Evolutionary conservation across 2,797 vertebrate genomes (phyloP), one percentile per base, ranked within the genome.

Genomic region (Passerculus sandwichensis): DNA sequence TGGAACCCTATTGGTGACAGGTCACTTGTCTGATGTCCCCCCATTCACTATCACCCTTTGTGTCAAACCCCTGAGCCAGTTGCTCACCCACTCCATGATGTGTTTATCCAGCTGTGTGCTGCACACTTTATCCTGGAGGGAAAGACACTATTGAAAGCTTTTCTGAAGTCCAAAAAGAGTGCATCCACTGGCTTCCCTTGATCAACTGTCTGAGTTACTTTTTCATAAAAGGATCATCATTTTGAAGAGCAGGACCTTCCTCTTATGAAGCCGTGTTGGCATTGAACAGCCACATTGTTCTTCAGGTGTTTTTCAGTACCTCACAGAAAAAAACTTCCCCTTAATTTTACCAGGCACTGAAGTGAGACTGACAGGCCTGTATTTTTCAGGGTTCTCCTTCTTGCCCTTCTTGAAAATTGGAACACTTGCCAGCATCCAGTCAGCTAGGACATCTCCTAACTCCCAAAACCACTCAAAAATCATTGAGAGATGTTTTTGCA

Each of bases 61-160:
- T 57, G 40, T 19, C 40, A 5, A 11, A 29, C 4, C 30, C 6
- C 2, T 22, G 5, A 79, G 23, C 34, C 29, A 22, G 23, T 3
- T 57, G 18, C 34, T 67, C 42, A n/a, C 29, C 18, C 29, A 40
- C 4, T 4, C 22, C 29, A 17, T 22, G 11, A 57, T n/a, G 42
- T 18, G 14, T 40, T 67, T 27, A 48, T 47, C 34, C 34, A 56
- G 27, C 8, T 36, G 13, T 8, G 22, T 21, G 9, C 34, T 47
- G 7, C 1, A 57, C 14, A 48, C 40, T 40, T 57, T 48, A 3
- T 48, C 53, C 19, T 27, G 15, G n/a, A 48, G 29, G 11, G 11
- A 22, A 22, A 40, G 51, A n/a, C 2, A 27, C 0, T 8, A 13
- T 3, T 56, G 27, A 9, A 57, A 79, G 14, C 9, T n/a, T 38